These are phyloP conservation scores for Pitangus sulphuratus DNA, from an alignment of 2,797 vertebrate genomes.

Conservation along the genomic window DNA sequence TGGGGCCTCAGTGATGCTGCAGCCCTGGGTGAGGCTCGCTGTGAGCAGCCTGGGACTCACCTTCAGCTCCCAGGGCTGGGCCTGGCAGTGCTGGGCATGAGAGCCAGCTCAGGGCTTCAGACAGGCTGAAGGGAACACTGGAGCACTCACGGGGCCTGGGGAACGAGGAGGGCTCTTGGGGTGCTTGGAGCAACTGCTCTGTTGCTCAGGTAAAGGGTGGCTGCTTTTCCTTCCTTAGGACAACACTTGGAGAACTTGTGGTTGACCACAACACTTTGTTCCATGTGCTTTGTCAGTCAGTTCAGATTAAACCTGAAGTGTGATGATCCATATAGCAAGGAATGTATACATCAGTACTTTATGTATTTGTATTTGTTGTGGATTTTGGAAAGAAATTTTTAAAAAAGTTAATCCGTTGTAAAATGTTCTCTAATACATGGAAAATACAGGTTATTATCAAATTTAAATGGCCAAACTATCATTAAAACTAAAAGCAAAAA, in stretches of 20 bases:
- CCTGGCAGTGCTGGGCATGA: background rate
- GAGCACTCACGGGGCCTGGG: background rate
- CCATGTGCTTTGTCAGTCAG: slow-evolving; percentile 53
- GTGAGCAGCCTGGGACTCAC: too few species aligned
- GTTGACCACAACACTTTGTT: slow-evolving; percentile 46
- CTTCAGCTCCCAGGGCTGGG: background rate
- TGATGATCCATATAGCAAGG: slow-evolving; percentile 7
- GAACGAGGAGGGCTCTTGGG: background rate
- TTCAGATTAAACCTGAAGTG: slow-evolving; percentile 52
- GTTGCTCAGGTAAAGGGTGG: slow-evolving; percentile 9
- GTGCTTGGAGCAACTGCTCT: slow-evolving; percentile 46
- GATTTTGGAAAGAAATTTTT: background rate
- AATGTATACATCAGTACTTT: slow-evolving; percentile 30
- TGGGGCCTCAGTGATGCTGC: too few species aligned
- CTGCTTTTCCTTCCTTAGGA: background rate
- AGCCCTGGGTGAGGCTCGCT: too few species aligned
- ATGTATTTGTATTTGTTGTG: slow-evolving; percentile 40
- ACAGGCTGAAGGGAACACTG: background rate
- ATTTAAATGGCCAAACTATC: background rate
- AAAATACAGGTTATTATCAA: slow-evolving; percentile 20
- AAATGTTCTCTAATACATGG: slow-evolving; percentile 19
- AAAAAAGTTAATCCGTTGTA: background rate
- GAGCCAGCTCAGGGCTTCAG: background rate
- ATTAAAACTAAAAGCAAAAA: slow-evolving; percentile 10
- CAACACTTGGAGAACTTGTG: slow-evolving; percentile 39